phyloP scores from a whole-genome alignment of 2,888 invertebrate species.

The Blastobasis adustella region DNA sequence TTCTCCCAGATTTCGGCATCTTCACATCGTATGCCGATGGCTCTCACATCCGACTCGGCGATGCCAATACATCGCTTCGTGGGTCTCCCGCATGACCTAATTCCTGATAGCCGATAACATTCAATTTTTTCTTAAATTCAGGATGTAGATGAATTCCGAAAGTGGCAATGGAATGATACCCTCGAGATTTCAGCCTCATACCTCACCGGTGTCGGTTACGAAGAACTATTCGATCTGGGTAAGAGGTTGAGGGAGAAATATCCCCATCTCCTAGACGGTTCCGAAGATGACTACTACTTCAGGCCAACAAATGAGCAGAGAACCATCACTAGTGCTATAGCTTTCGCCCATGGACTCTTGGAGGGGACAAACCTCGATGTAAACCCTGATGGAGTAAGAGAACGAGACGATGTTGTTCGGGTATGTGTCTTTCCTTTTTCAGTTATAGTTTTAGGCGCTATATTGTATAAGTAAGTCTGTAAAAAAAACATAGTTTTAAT shows the following conservation, averaged over 20 bases:
- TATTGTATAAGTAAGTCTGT: too few relatives aligned
- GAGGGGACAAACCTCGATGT: conserved; percentile 34
- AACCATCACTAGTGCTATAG: conserved; percentile 75
- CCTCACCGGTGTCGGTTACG: conserved; percentile 75
- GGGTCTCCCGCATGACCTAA: too few relatives aligned
- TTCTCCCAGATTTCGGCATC: too few relatives aligned
- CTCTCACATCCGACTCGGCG: too few relatives aligned
- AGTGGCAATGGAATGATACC: conserved; percentile 79
- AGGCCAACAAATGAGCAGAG: conserved; percentile 76
- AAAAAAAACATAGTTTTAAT: too few relatives aligned
- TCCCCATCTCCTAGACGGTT: conserved; percentile 55
- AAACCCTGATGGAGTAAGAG: conserved; percentile 29
- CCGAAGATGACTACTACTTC: conserved; percentile 70
- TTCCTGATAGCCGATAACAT: too few relatives aligned
- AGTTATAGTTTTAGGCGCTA: too few relatives aligned
- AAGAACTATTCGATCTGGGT: conserved; percentile 79
- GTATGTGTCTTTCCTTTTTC: conserved; percentile 28
- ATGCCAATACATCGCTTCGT: too few relatives aligned
- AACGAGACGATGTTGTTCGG: conserved; percentile 44
- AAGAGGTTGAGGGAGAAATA: conserved; percentile 42
- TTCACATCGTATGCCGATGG: too few relatives aligned
- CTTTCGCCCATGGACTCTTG: conserved; percentile 74
- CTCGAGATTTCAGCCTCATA: conserved; percentile 71
- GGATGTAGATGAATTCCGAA: conserved; percentile 78
- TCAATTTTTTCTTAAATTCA: conserved; percentile 21